Evolutionary conservation across 2,113 vertebrate genomes (phyloP).

Genomic region (Tamias sibiricus): DNA sequence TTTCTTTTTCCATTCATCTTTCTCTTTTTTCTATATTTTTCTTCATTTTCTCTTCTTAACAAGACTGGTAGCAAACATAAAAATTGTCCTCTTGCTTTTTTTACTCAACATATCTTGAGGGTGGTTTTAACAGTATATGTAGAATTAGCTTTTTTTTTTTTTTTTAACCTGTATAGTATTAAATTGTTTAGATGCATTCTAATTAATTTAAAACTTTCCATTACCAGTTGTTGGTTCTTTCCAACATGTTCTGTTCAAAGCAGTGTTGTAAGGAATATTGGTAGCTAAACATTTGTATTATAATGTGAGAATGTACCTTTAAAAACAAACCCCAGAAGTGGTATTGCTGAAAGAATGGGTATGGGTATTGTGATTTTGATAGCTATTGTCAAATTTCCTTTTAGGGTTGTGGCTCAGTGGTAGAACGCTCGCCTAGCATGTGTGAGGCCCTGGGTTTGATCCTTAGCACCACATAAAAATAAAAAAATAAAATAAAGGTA

Average conservation of each 20-base stretch:
- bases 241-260: not conserved
- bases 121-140: not conserved
- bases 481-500: no score
- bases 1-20: not conserved
- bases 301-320: not conserved
- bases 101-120: not conserved
- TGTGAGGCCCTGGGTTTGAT: no score
- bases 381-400: not conserved
- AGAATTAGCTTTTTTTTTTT: not conserved
- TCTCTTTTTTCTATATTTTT: not conserved
- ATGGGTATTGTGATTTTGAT: not conserved
- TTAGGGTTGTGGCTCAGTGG: no score
- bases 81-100: not conserved
- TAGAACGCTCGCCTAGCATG: no score
- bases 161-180: not conserved
- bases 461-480: no score
- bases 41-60: not conserved
- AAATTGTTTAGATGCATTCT: not conserved
- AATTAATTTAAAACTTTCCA: not conserved
- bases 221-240: not conserved
- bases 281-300: not conserved
- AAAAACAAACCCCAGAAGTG: not conserved
- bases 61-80: not conserved
- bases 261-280: not conserved
- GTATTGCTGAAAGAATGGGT: not conserved